Evolutionary conservation across 2,113 vertebrate species (phyloP).

Genomic region (Heterocephalus glaber): DNA sequence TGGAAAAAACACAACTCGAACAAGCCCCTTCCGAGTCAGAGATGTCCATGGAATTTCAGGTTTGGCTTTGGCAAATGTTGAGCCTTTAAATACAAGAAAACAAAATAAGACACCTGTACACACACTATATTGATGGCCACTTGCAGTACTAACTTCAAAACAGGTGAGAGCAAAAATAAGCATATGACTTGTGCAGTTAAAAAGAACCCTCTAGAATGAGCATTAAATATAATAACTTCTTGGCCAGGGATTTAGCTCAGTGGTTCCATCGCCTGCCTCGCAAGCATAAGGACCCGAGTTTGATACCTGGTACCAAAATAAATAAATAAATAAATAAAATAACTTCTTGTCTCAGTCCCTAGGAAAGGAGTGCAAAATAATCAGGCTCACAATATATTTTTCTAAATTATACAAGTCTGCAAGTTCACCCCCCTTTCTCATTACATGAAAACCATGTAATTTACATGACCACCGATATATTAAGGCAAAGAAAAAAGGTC

Average conservation of each 20-base stretch:
- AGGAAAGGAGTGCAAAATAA: slow-evolving; percentile 7
- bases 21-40: slow-evolving; percentile 95
- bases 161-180: not conserved
- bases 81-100: slow-evolving; percentile 86
- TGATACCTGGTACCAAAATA: too few relatives aligned
- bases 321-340: too few relatives aligned
- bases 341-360: not conserved
- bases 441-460: slow-evolving; percentile 11
- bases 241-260: too few relatives aligned
- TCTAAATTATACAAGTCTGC: not conserved
- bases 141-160: not conserved
- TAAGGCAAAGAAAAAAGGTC: not conserved
- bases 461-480: not conserved
- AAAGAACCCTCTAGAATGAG: not conserved
- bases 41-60: slow-evolving; percentile 96
- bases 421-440: not conserved
- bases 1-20: slow-evolving; percentile 95
- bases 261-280: too few relatives aligned
- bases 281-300: too few relatives aligned
- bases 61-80: slow-evolving; percentile 98
- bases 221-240: not conserved
- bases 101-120: not conserved
- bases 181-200: not conserved
- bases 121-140: not conserved
- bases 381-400: not conserved